Percentiles rank a stretch among this genome's conserved stretches.
phyloP scores from a whole-genome alignment of 2,797 vertebrate genomes.

The Pseudocheirus occidentalis region DNA sequence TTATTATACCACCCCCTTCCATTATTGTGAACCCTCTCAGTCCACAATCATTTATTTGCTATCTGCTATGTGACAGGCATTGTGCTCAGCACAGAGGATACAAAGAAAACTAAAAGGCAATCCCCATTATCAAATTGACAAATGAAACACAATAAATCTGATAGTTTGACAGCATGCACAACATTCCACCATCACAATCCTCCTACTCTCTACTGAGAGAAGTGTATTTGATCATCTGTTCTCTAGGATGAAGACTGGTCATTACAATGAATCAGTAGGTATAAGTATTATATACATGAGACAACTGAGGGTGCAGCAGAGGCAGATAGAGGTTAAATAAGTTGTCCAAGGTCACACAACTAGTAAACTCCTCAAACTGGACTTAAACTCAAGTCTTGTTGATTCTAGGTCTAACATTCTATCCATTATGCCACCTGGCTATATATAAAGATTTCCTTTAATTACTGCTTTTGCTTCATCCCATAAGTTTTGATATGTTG shows the following conservation, averaged over 20 bases:
- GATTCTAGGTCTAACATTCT: too few relatives aligned
- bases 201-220: not conserved
- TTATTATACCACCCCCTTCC: not conserved
- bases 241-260: not conserved
- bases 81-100: not conserved
- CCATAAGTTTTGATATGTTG: too few relatives aligned
- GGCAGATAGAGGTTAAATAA: too few relatives aligned
- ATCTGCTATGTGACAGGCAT: not conserved
- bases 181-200: not conserved
- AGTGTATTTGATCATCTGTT: not conserved
- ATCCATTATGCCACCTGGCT: too few relatives aligned
- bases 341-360: too few relatives aligned
- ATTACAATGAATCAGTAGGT: not conserved
- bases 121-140: not conserved
- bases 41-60: not conserved
- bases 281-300: too few relatives aligned
- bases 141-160: not conserved
- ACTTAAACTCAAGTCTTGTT: too few relatives aligned
- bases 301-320: too few relatives aligned
- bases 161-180: not conserved
- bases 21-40: not conserved
- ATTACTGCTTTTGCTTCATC: too few relatives aligned
- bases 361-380: too few relatives aligned
- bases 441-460: too few relatives aligned
- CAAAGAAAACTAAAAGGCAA: not conserved